Base-by-base conservation (phyloP, 92 coral and sea anemone species). In the Zoanthus sansibaricus region DNA sequence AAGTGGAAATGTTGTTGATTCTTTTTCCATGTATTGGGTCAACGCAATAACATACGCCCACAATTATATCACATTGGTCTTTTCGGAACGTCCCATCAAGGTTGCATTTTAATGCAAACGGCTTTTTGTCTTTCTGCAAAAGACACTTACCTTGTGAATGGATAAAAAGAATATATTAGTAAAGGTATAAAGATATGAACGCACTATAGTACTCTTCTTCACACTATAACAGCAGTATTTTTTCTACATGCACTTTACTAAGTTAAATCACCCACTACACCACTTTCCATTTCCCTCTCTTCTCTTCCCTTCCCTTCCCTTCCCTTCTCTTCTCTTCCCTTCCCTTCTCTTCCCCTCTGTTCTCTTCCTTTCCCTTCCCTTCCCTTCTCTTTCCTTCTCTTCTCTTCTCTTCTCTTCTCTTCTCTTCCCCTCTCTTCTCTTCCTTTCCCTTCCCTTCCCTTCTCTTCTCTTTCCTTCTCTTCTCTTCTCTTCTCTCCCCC, bases 51-150 rank as follows among this genome's bases (percentile, higher is more conserved):
- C 85, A 80, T 8, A 3, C 7, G 52, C 85, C 59, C 0, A 8
- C 5, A 17, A 12, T 1, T 0, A 55, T 72, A 2, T 80, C 75
- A 31, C 85, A 80, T 44, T 80, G 85, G 9, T 42, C 45, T 32
- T 5, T 47, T 47, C n/a, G 1, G 75, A 80, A 80, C 47, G 85
- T 66, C 7, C 85, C 85, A 80, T 80, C 85, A 31, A 42, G 58
- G 62, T 80, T 80, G 55, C 85, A 80, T 49, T 64, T 80, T 5
- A 52, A 45, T 13, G 75, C 62, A 5, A 80, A 67, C 20, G n/a
- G 62, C 15, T 0, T 67, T 66, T 5, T 5, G 8, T 54, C 21
- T 14, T 5, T 52, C 30, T 8, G 10, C 55, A 68, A 21, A 31
- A 59, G 61, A n/a, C 75, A 80, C 61, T 64, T 68, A 66, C 85